Base-by-base conservation (phyloP, 2,888 invertebrate species). In the Eudasyphora cyanicolor region DNA sequence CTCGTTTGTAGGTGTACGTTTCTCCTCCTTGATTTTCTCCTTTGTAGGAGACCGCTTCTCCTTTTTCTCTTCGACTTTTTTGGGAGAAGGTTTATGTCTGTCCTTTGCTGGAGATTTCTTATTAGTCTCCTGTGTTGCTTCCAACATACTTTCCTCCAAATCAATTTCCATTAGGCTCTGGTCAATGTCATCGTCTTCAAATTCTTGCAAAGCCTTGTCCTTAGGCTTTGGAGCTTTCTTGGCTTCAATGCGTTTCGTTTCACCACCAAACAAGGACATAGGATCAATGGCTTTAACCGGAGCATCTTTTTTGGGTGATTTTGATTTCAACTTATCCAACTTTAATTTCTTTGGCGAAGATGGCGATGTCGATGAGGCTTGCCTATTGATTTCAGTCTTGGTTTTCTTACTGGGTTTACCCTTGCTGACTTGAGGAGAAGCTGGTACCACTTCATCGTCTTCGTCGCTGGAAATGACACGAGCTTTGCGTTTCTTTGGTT, bases 151-250 rank as follows among this genome's bases (percentile, higher is more conserved):
- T 32, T 75, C 86, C 12, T 88, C 87, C 19, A 89, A 35, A 85
- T 91, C 89, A 1, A 91, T 86, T 74, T 89, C 88, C 87, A 88
- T 87, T 0, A 89, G 86, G 49, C 89, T 89, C 10, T 87, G 82
- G 80, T 91, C 95, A 91, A 97, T 96, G 78, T 95, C 94, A 35
- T 95, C 94, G 79, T 90, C 89, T 21, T 87, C 87, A 94, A 87
- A 94, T 21, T 92, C 86, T 85, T 93, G 91, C 29, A 89, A 84
- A 32, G 88, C 89, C 69, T 88, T 86, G 19, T 88, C 86, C 60
- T 88, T 88, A 14, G 88, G 86, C 76, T 89, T 88, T 29, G 88
- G 84, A 89, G 93, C 27, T 92, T 92, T 90, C 90, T 89, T 86
- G 88, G 93, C 89, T 74, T 93, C 93, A 7, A 94, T 91, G 84